phyloP scores from a whole-genome alignment of 2,113 vertebrate genomes.

The Elachura formosa region DNA sequence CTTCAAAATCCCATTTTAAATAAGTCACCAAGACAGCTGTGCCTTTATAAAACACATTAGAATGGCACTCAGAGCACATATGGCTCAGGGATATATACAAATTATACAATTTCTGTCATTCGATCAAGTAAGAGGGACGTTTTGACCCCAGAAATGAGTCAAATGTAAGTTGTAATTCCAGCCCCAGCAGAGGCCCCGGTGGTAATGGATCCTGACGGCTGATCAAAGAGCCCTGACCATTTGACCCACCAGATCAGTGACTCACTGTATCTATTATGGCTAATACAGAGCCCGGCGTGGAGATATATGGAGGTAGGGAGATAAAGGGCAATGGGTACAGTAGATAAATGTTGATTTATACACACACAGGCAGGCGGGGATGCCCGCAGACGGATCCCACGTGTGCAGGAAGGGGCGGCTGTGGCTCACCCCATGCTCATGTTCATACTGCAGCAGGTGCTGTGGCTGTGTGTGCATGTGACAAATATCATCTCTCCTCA shows the following conservation, averaged over 20 bases:
- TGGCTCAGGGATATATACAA: conserved; percentile 87
- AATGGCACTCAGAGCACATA: conserved; percentile 80
- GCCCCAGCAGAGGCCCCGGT: conserved; percentile 76
- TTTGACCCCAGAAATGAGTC: conserved; percentile 81
- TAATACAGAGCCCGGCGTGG: conserved; percentile 15
- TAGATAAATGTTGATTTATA: conserved; percentile 35
- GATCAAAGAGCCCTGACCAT: conserved; percentile 83
- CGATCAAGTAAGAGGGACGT: conserved; percentile 84
- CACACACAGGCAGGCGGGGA: neutral
- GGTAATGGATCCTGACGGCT: conserved; percentile 81
- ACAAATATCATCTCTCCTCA: neutral
- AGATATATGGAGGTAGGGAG: conserved; percentile 10
- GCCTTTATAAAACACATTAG: conserved; percentile 84
- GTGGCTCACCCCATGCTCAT: accelerated
- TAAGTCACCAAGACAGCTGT: conserved; percentile 82
- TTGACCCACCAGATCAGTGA: conserved; percentile 80
- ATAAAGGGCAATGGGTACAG: conserved; percentile 11
- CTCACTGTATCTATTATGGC: conserved; percentile 68
- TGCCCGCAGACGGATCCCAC: accelerated
- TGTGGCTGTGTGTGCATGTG: accelerated
- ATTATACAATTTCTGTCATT: conserved; percentile 89
- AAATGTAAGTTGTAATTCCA: conserved; percentile 86
- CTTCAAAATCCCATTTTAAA: conserved; percentile 82
- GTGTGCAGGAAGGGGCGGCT: neutral
- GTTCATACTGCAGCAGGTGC: accelerated